A percentile compares a stretch with the other conserved stretches of the same genome.
phyloP scores from a whole-genome alignment of 2,113 vertebrate species.

The Peromyscus polionotus region DNA sequence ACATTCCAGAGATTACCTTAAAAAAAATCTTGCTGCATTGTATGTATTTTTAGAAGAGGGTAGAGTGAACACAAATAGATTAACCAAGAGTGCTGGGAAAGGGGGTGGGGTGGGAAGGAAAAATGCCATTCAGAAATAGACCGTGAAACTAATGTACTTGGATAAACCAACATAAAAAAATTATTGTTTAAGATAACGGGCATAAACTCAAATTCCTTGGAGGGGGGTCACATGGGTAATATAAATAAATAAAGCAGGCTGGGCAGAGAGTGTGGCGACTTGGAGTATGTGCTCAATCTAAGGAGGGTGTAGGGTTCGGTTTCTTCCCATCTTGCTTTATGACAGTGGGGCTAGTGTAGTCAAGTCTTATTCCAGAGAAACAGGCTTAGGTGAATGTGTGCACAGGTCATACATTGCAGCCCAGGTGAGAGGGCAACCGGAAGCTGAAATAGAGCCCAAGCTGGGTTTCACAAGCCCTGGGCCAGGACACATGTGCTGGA shows the following conservation, averaged over 20 bases:
- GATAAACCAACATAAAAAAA: constrained; percentile 53
- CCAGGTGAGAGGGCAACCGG: not conserved
- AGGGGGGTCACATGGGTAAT: not conserved
- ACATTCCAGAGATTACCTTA: constrained; percentile 82
- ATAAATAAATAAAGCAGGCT: not conserved
- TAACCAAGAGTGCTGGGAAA: constrained; percentile 65
- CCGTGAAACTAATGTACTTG: constrained; percentile 44
- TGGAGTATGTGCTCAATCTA: not conserved
- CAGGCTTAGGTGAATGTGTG: not conserved
- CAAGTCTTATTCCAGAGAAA: not conserved
- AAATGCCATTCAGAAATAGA: constrained; percentile 77
- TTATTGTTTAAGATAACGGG: constrained; percentile 68
- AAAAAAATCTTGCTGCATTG: constrained; percentile 72
- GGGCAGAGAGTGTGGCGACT: not conserved
- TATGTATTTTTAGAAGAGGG: constrained; percentile 77
- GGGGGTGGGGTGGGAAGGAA: constrained; percentile 69
- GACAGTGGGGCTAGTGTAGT: not conserved
- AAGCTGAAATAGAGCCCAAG: not conserved
- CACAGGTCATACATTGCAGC: not conserved
- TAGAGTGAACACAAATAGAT: constrained; percentile 77
- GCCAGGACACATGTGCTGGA: not conserved
- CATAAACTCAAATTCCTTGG: constrained; percentile 28
- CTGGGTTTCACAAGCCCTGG: not conserved
- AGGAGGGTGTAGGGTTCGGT: no score
- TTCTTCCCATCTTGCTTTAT: accelerated